Percentiles rank a stretch among this genome's conserved stretches.
Evolutionary conservation across 2,888 invertebrate genomes (phyloP).

Genomic region (Drosophila basisetae): DNA sequence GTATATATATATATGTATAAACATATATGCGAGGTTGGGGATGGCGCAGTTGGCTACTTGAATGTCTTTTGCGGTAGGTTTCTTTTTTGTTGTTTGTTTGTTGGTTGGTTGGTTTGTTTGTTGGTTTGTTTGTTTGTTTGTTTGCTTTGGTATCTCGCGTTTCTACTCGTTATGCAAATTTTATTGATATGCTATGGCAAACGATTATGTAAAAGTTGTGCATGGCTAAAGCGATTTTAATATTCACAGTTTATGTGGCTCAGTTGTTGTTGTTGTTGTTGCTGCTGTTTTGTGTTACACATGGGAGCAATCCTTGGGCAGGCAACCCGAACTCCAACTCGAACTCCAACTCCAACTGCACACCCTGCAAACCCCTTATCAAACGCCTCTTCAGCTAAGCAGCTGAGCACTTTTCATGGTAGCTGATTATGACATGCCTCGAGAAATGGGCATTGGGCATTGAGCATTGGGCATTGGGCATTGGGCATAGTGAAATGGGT

Average conservation of each 20-base stretch:
- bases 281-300: constrained; percentile 42
- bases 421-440: constrained; percentile 71
- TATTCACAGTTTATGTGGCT: constrained; percentile 47
- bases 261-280: background rate
- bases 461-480: constrained; percentile 19
- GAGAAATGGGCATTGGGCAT: constrained; percentile 13
- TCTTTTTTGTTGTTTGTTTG: constrained; percentile 1
- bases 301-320: constrained; percentile 47
- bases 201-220: constrained; percentile 73
- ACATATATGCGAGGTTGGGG: background rate
- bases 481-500: constrained; percentile 15
- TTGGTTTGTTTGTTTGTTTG: background rate
- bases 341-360: background rate
- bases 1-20: background rate
- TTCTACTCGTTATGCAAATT: constrained; percentile 69
- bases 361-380: background rate
- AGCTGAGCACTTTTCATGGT: constrained; percentile 46
- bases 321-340: background rate
- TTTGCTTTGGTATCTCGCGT: constrained; percentile 10
- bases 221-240: constrained; percentile 69
- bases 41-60: constrained; percentile 21
- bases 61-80: constrained; percentile 44
- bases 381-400: constrained; percentile 21
- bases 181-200: constrained; percentile 72
- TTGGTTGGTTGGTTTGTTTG: constrained; percentile 6